Conservation (phyloP, 2,797 vertebrate genomes). For the Esox lucius region DNA sequence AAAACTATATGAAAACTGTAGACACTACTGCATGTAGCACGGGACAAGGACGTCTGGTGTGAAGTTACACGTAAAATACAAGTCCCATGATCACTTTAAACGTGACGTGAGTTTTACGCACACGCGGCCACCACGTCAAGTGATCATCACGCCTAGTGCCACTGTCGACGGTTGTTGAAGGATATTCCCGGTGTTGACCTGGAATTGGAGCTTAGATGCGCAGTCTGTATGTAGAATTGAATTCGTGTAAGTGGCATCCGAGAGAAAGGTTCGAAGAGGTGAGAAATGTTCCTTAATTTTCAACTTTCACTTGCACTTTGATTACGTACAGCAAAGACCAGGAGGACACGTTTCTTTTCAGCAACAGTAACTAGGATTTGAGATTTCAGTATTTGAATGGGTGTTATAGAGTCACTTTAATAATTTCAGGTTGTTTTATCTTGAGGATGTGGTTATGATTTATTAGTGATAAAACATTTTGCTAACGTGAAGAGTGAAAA, state of each 20-base stretch:
- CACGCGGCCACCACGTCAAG: background rate
- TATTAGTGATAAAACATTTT: background rate
- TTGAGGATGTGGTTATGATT: background rate
- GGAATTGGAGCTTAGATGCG: conserved; percentile 27
- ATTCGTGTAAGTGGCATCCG: conserved; percentile 6
- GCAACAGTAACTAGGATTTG: background rate
- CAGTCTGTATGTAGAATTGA: conserved; percentile 6
- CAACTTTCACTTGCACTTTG: background rate
- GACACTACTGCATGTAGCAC: too few species aligned
- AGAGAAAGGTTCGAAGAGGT: conserved; percentile 21
- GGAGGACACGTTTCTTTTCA: background rate
- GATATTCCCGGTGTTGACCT: conserved; percentile 22
- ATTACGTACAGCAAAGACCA: background rate
- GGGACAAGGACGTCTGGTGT: too few species aligned
- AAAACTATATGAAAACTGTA: too few species aligned
- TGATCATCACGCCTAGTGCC: background rate
- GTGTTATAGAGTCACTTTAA: background rate
- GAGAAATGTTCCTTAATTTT: background rate
- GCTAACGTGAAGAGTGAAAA: background rate
- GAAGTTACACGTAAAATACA: background rate
- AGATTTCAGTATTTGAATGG: background rate
- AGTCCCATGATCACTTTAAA: conserved; percentile 5
- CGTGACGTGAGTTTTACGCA: background rate
- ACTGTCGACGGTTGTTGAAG: conserved; percentile 8
- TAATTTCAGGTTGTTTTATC: background rate